phyloP scores from a whole-genome alignment of 2,113 vertebrate species.

The Tychaedon coryphoeus region DNA sequence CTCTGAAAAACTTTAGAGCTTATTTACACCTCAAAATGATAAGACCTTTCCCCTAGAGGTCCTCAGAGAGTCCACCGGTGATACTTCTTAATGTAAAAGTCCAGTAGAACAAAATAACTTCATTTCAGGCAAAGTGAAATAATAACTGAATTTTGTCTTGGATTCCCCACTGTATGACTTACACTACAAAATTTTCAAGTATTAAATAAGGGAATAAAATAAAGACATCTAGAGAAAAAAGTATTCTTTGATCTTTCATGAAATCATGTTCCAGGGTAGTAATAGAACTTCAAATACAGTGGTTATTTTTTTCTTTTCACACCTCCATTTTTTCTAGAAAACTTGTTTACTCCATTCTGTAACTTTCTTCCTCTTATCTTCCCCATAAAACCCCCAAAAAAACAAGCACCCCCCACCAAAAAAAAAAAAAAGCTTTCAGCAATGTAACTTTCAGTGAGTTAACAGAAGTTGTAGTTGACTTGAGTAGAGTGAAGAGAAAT shows the following conservation, averaged over 20 bases:
- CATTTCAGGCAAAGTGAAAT: not conserved
- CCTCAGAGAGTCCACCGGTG: not conserved
- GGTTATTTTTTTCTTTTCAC: not conserved
- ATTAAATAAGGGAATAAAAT: not conserved
- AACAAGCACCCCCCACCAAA: fast-evolving
- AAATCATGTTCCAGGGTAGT: not conserved
- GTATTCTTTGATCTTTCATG: not conserved
- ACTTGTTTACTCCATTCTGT: not conserved
- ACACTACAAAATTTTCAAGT: not conserved
- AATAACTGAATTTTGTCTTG: not conserved
- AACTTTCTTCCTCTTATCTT: not conserved
- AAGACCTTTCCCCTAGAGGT: not conserved
- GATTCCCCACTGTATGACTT: not conserved
- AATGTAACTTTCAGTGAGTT: not conserved
- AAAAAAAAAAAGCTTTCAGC: not conserved
- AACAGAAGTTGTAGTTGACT: not conserved
- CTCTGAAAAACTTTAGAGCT: not conserved
- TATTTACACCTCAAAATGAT: not conserved
- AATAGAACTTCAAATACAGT: not conserved
- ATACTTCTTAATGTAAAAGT: not conserved
- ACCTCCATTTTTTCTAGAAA: not conserved
- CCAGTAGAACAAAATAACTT: not conserved
- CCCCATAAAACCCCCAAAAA: not conserved
- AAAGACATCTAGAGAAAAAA: not conserved
- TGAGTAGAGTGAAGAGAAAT: not conserved